Evolutionary conservation across 2,797 vertebrate genomes (phyloP).

Genomic region (Phylloscopus collybita): DNA sequence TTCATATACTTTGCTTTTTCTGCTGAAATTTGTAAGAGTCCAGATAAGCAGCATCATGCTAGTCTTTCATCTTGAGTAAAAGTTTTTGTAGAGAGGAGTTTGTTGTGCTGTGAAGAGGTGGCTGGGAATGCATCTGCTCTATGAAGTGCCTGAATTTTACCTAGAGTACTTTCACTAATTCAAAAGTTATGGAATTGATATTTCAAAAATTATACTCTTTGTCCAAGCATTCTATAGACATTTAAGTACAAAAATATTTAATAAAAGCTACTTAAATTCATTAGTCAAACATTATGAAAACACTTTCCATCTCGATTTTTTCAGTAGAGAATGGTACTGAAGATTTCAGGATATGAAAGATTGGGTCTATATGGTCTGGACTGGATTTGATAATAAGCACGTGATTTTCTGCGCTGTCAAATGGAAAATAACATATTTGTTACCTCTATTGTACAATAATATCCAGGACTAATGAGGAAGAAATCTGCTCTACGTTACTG

Average conservation of each 20-base stretch:
- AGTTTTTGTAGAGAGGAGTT: not conserved
- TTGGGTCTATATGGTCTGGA: not conserved
- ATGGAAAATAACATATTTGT: not conserved
- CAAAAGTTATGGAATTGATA: not conserved
- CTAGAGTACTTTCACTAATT: not conserved
- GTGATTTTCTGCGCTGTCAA: not conserved
- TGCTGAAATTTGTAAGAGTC: not conserved
- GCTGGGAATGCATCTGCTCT: not conserved
- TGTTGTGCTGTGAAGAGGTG: not conserved
- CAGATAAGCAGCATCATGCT: not conserved
- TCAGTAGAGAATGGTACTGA: not conserved
- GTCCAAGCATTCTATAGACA: not conserved
- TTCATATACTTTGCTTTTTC: not conserved
- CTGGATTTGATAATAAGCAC: not conserved
- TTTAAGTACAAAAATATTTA: not conserved
- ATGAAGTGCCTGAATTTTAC: not conserved
- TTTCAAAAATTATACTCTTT: not conserved
- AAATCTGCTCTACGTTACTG: not conserved
- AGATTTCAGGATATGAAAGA: not conserved
- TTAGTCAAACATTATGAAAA: not conserved
- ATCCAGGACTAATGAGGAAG: not conserved
- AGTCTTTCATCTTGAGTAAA: not conserved
- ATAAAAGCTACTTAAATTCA: not conserved
- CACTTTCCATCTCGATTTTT: not conserved
- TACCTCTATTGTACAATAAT: not conserved